Percentiles rank a stretch among this genome's conserved stretches.
These are phyloP conservation scores for Tortricodes alternella DNA, from an alignment of 2,888 invertebrate genomes.

Conservation along the genomic window DNA sequence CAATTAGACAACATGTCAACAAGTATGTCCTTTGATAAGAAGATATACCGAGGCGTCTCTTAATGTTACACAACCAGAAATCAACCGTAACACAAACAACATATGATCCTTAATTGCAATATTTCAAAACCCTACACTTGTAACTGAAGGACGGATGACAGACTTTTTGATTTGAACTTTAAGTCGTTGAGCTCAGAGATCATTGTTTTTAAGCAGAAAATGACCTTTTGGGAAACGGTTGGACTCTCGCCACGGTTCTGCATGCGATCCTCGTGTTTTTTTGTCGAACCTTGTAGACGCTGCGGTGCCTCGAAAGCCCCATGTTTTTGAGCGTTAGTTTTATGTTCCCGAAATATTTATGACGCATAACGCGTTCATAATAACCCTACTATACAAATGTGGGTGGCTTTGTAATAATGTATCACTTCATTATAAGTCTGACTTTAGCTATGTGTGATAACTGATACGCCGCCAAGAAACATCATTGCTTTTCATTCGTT, in stretches of 20 bases:
- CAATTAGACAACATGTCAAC: conserved; percentile 83
- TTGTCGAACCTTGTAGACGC: conserved; percentile 74
- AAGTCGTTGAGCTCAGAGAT: conserved; percentile 27
- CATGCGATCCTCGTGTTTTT: conserved; percentile 73
- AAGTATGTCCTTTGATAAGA: conserved; percentile 80
- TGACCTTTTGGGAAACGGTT: conserved; percentile 49
- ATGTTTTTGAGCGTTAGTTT: conserved; percentile 82
- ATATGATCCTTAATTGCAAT: conserved; percentile 59
- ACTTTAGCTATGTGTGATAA: conserved; percentile 34
- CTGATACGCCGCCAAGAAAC: neutral
- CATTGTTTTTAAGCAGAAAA: conserved; percentile 30
- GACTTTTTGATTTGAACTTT: conserved; percentile 44
- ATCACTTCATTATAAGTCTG: conserved; percentile 71
- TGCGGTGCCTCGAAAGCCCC: conserved; percentile 78
- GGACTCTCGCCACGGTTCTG: conserved; percentile 64
- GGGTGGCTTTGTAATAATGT: conserved; percentile 75
- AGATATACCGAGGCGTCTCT: conserved; percentile 53
- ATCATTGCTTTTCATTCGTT: neutral
- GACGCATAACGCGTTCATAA: conserved; percentile 80
- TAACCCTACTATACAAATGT: conserved; percentile 78
- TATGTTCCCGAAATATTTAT: conserved; percentile 82
- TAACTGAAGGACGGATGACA: conserved; percentile 39
- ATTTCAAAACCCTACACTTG: conserved; percentile 45
- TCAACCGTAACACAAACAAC: conserved; percentile 65
- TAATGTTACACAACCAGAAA: conserved; percentile 51